Base-by-base conservation (phyloP, 92 coral and sea anemone species). In the Nematostella vectensis region DNA sequence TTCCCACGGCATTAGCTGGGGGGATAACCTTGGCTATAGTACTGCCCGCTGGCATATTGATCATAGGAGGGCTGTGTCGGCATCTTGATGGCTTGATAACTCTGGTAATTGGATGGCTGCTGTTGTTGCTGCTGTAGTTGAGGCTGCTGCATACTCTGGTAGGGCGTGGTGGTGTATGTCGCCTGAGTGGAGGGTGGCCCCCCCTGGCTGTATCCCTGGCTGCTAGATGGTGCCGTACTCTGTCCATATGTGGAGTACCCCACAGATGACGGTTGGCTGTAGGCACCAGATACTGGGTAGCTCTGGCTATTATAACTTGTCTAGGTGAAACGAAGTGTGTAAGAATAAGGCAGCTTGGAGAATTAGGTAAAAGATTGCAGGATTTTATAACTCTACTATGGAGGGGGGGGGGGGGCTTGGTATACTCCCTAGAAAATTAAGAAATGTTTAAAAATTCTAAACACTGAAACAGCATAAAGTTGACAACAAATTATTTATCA, bases 61-160 rank as follows among this genome's bases (percentile, higher is more conserved):
- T 45, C 51, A 45, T 45, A 45, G 51, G 4, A 9, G 4, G 51
- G 51, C 21, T 45, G 51, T 45, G 51, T 10, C 4, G 9, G 51
- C 17, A 9, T 9, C 4, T 11, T 80, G 75, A 25, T 71, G n/a
- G 61, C 58, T 38, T 50, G 50, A 70, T 62, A 77, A 19, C 62
- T 54, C 57, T 47, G 22, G 58, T 11, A 6, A 6, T 33, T 6
- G 40, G 50, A 69, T 48, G 49, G 81, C 33, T 67, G 82, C 23
- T 57, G 38, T 29, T 63, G 78, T 11, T 65, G 67, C 23, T 55
- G 82, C 25, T 60, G 81, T 4, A 33, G 82, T n/a, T n/a, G 75
- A 3, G 4, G 54, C 21, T 31, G 65, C 18, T 8, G 53, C n/a
- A n/a, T n/a, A n/a, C n/a, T n/a, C n/a, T n/a, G n/a, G n/a, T n/a